A percentile compares a stretch with the other conserved stretches of the same genome.
These are phyloP conservation scores for Scomber japonicus DNA, from an alignment of 2,113 vertebrate genomes.

Conservation along the genomic window DNA sequence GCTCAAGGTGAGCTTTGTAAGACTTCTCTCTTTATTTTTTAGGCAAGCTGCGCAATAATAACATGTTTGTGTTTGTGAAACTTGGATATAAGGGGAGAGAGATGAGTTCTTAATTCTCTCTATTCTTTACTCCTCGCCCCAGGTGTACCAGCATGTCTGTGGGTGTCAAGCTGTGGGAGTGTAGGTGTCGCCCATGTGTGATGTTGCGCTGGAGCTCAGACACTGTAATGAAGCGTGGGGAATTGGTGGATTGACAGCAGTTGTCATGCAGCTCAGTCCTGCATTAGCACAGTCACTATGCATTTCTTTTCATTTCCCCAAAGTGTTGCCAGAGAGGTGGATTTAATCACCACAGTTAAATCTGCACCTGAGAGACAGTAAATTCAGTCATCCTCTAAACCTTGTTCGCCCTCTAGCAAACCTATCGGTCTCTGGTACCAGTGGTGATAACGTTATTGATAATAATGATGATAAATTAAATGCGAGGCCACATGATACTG, in stretches of 20 bases:
- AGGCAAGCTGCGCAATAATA: conserved; percentile 21
- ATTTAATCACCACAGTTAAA: conserved; percentile 47
- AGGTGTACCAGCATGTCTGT: conserved; percentile 15
- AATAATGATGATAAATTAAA: conserved; percentile 54
- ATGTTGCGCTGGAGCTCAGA: conserved; percentile 43
- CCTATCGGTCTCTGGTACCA: background rate
- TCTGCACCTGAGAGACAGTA: conserved; percentile 20
- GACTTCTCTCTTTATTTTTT: conserved; percentile 1
- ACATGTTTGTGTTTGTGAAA: conserved; percentile 27
- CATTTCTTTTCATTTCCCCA: conserved; percentile 45
- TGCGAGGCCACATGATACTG: conserved; percentile 33
- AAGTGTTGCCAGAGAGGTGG: conserved; percentile 33
- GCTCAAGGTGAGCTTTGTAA: conserved; percentile 5
- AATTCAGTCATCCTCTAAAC: conserved; percentile 14
- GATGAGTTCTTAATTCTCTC: conserved; percentile 27
- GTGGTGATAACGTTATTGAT: conserved; percentile 36
- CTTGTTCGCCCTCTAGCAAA: conserved; percentile 41
- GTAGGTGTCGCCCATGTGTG: conserved; percentile 49
- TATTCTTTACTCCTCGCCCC: conserved; percentile 34
- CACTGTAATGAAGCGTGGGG: conserved; percentile 46
- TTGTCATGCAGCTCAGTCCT: conserved; percentile 55
- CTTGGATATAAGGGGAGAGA: conserved; percentile 13
- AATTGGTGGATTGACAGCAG: conserved; percentile 64
- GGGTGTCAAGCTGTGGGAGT: conserved; percentile 53
- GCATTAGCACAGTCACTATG: conserved; percentile 30